phyloP scores from a whole-genome alignment of 2,888 invertebrate genomes.

The Acleris emargana region DNA sequence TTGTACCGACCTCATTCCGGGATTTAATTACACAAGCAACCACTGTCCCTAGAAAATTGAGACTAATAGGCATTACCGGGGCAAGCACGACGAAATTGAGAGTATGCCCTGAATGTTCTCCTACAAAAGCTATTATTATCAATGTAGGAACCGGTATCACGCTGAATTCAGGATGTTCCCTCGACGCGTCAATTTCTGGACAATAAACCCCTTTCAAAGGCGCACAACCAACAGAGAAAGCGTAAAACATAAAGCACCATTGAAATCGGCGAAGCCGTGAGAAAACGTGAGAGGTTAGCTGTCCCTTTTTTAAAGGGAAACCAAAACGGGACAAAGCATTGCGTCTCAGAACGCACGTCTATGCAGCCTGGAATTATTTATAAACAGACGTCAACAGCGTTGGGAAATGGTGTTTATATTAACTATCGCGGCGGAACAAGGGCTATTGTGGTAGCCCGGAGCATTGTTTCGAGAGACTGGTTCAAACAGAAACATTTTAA shows the following conservation, averaged over 20 bases:
- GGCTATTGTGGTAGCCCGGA: conserved; percentile 20
- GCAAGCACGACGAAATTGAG: not conserved
- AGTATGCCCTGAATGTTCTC: not conserved
- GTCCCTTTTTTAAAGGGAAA: conserved; percentile 3
- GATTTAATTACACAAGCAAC: conserved; percentile 14
- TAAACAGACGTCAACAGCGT: conserved; percentile 27
- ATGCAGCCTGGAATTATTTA: conserved; percentile 27
- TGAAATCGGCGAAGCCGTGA: conserved; percentile 1
- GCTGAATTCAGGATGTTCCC: not conserved
- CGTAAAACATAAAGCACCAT: not conserved
- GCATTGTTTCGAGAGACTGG: conserved; percentile 8
- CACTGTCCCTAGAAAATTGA: conserved; percentile 10
- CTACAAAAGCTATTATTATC: not conserved
- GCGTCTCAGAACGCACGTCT: conserved; percentile 5
- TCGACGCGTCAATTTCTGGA: not conserved
- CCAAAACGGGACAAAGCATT: conserved; percentile 6
- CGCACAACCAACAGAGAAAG: conserved; percentile 3
- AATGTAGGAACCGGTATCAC: not conserved
- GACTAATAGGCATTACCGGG: conserved; percentile 9
- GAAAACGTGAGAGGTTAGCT: not conserved
- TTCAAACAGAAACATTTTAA: not conserved
- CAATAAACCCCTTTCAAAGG: conserved; percentile 1
- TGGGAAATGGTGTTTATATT: conserved; percentile 33
- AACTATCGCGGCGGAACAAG: conserved; percentile 18
- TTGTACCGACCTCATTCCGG: conserved; percentile 22